Conservation (phyloP, 2,888 invertebrate genomes). For the Drosophila picticornis region DNA sequence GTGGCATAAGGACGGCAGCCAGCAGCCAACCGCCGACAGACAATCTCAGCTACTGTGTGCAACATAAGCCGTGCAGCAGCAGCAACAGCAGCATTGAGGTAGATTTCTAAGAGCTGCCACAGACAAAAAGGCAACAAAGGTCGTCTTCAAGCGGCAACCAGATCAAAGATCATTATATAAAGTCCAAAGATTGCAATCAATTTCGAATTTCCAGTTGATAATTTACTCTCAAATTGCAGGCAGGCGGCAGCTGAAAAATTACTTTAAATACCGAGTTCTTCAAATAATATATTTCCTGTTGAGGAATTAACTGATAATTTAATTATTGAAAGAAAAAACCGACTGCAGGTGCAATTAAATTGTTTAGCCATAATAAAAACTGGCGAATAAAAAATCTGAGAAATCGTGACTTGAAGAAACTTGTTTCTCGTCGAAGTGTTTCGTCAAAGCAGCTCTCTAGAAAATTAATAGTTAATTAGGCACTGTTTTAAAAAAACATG, state of each 20-base stretch:
- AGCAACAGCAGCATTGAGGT: conserved; percentile 34
- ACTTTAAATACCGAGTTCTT: conserved; percentile 1
- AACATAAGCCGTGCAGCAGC: conserved; percentile 44
- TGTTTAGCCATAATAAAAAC: neutral
- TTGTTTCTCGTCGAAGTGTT: conserved; percentile 12
- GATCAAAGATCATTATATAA: conserved; percentile 43
- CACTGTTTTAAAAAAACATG: conserved; percentile 7
- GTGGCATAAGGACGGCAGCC: conserved; percentile 27
- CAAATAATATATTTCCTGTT: conserved; percentile 10
- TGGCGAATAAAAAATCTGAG: neutral
- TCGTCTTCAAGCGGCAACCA: conserved; percentile 10
- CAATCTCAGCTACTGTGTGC: conserved; percentile 57
- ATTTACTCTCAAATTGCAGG: conserved; percentile 22
- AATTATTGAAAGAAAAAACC: conserved; percentile 2
- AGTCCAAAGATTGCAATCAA: conserved; percentile 37
- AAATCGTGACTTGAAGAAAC: conserved; percentile 25
- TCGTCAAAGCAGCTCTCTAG: conserved; percentile 1
- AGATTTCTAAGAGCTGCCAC: conserved; percentile 28
- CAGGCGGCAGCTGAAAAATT: conserved; percentile 8
- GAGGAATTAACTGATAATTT: conserved; percentile 10
- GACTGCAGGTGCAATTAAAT: neutral
- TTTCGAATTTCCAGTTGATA: conserved; percentile 19
- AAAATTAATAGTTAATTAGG: conserved; percentile 22
- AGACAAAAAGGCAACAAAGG: conserved; percentile 24
- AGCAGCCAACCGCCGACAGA: conserved; percentile 13